These are phyloP conservation scores for Plotosus lineatus DNA, from an alignment of 2,113 vertebrate genomes.

Conservation along the genomic window DNA sequence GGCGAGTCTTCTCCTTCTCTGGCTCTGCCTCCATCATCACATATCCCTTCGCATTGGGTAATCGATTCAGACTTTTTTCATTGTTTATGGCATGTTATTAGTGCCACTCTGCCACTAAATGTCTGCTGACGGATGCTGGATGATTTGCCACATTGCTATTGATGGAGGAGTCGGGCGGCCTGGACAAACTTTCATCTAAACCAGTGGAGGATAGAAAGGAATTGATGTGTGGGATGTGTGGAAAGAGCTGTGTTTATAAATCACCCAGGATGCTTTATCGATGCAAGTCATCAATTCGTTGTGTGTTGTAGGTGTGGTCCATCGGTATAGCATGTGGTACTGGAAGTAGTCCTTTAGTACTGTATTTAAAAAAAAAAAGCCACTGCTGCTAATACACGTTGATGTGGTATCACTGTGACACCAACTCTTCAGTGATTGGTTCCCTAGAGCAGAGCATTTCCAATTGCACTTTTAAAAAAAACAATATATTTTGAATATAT, in stretches of 20 bases:
- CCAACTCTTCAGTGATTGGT: not conserved
- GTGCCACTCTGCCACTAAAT: constrained; percentile 26
- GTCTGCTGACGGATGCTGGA: constrained; percentile 33
- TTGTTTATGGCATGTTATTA: constrained; percentile 44
- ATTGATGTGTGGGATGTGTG: constrained; percentile 17
- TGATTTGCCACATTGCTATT: constrained; percentile 42
- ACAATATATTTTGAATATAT: too few species aligned
- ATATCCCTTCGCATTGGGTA: not conserved
- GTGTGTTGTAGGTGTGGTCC: not conserved
- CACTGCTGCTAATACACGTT: too few species aligned
- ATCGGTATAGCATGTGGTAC: not conserved
- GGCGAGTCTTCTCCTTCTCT: constrained; percentile 18
- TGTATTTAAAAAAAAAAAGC: too few species aligned
- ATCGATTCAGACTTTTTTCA: constrained; percentile 24
- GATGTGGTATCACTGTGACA: not conserved
- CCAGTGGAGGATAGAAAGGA: not conserved
- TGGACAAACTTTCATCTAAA: constrained; percentile 25
- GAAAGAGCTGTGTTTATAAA: constrained; percentile 27
- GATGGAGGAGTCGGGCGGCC: constrained; percentile 35
- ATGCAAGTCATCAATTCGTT: constrained; percentile 14
- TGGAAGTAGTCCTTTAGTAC: not conserved
- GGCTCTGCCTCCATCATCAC: not conserved
- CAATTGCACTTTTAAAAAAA: too few species aligned
- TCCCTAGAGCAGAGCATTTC: not conserved
- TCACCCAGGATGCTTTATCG: constrained; percentile 27